Evolutionary conservation across 2,113 vertebrate genomes (phyloP).

Genomic region (Hystrix cristata): DNA sequence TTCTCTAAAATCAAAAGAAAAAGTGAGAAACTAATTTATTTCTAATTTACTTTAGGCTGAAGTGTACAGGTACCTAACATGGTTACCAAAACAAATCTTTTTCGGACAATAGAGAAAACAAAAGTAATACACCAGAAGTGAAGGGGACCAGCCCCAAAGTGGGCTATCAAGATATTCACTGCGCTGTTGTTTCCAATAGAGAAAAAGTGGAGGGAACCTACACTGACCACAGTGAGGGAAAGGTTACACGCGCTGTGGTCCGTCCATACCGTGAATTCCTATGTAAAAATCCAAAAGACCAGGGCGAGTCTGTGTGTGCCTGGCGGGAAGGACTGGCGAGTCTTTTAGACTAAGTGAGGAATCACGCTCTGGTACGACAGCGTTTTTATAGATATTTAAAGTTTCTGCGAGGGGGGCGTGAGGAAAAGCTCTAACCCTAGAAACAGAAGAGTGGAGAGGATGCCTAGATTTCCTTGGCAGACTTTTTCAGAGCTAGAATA

Average conservation of each 20-base stretch:
- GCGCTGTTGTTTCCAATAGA: background rate
- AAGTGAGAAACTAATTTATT: background rate
- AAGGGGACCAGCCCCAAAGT: fast-evolving
- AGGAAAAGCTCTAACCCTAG: background rate
- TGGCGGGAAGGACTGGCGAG: background rate
- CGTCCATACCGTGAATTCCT: fast-evolving
- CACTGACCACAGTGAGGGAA: background rate
- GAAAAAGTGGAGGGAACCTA: background rate
- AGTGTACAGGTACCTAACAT: background rate
- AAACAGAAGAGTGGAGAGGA: fast-evolving
- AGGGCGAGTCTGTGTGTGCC: fast-evolving
- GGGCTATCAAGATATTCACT: fast-evolving
- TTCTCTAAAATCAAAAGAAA: background rate
- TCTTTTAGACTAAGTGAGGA: background rate
- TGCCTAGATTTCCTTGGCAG: background rate
- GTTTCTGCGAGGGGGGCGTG: background rate
- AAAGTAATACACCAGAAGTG: background rate
- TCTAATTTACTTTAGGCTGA: background rate
- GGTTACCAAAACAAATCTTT: background rate
- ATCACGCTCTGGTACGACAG: fast-evolving
- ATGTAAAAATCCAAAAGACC: background rate
- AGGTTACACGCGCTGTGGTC: fast-evolving
- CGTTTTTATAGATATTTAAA: background rate
- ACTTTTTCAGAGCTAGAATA: fast-evolving
- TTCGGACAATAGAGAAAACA: background rate